Evolutionary conservation across 1,140 invertebrate genomes (phyloP).

Genomic region (Eupristina koningsbergeri): DNA sequence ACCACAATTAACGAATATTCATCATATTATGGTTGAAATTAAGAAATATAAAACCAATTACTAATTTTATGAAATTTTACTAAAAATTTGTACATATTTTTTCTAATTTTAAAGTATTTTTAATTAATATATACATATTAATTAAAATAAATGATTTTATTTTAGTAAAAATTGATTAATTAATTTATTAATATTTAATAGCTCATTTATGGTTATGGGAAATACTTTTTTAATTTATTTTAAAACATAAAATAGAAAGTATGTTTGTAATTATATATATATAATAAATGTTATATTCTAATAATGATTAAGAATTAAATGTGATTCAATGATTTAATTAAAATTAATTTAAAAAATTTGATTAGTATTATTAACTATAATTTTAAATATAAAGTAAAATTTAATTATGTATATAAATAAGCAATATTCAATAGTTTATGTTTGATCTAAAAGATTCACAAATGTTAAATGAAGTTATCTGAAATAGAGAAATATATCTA

Average conservation of each 20-base stretch:
- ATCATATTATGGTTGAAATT: constrained; percentile 99
- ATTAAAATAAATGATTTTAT: background rate
- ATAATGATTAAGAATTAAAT: background rate
- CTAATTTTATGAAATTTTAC: constrained; percentile 65
- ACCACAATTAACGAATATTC: constrained; percentile 96
- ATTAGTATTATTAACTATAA: constrained; percentile 2
- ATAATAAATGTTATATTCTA: background rate
- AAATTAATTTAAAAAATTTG: background rate
- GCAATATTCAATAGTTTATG: too few relatives aligned
- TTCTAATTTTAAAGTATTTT: background rate
- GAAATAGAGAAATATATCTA: background rate
- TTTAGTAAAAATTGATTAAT: background rate
- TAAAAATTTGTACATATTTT: background rate
- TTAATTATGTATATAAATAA: background rate
- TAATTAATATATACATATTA: too few relatives aligned
- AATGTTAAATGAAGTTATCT: background rate
- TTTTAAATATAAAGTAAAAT: background rate
- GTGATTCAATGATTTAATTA: background rate
- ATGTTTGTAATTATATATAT: background rate
- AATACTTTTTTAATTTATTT: background rate
- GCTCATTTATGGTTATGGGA: background rate
- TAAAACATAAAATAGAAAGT: background rate
- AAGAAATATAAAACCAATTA: constrained; percentile 98
- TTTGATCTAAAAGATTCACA: background rate
- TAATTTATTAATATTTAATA: background rate